phyloP scores from a whole-genome alignment of 2,113 vertebrate genomes.

The Pachycephala philippinensis region DNA sequence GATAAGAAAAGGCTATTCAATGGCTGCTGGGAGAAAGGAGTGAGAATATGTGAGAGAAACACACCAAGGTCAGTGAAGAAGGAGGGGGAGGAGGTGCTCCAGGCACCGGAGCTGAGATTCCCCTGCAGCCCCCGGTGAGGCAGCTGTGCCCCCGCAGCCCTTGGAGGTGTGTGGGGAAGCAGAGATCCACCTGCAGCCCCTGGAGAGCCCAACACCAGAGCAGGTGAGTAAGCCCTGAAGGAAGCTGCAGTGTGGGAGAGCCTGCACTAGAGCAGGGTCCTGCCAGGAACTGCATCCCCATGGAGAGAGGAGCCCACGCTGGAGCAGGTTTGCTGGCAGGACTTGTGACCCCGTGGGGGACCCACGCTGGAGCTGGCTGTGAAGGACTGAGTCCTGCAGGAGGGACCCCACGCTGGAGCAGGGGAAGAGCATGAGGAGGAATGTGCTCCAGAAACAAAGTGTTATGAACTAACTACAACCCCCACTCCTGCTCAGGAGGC shows the following conservation, averaged over 20 bases:
- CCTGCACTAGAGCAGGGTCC: not conserved
- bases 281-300: fast-evolving
- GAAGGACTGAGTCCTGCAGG: not conserved
- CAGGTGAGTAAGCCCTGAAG: not conserved
- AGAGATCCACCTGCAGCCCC: not conserved
- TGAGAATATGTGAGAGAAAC: not conserved
- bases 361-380: fast-evolving
- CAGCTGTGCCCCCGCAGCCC: not conserved
- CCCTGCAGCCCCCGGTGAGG: not conserved
- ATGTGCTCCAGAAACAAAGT: not conserved
- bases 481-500: not conserved
- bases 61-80: not conserved
- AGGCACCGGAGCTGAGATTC: fast-evolving
- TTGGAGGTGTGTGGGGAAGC: fast-evolving
- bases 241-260: not conserved
- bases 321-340: not conserved
- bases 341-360: fast-evolving
- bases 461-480: not conserved
- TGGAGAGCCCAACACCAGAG: fast-evolving
- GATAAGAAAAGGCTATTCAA: not conserved
- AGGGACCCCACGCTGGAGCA: not conserved
- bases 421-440: not conserved
- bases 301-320: fast-evolving
- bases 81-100: fast-evolving
- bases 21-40: not conserved